These are phyloP conservation scores for Drosophila mimetica DNA, from an alignment of 2,888 invertebrate species.

Conservation along the genomic window DNA sequence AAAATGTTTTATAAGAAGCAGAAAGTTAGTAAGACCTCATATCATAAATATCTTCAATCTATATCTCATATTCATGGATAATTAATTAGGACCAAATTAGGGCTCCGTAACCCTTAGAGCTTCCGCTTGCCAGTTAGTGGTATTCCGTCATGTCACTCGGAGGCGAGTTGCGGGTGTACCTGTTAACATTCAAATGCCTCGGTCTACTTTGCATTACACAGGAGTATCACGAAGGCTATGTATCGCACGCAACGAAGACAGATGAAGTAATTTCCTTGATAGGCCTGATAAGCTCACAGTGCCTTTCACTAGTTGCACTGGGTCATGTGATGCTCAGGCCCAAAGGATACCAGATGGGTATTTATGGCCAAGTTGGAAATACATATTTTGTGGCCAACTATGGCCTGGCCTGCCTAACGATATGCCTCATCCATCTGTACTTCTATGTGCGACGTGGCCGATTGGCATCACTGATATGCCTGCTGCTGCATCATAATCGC, in stretches of 20 bases:
- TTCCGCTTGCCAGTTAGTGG: conserved; percentile 12
- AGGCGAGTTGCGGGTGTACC: conserved; percentile 61
- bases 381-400: conserved; percentile 49
- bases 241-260: conserved; percentile 14
- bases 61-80: conserved; percentile 6
- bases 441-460: conserved; percentile 53
- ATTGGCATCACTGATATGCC: conserved; percentile 35
- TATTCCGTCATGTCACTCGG: conserved; percentile 55
- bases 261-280: conserved; percentile 33
- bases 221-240: not conserved
- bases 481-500: conserved; percentile 53
- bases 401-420: conserved; percentile 47
- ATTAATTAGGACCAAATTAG: not conserved
- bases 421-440: conserved; percentile 50
- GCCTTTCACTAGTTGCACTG: conserved; percentile 40
- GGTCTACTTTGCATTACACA: conserved; percentile 59
- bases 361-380: conserved; percentile 63
- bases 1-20: no score
- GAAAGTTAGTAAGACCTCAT: not conserved
- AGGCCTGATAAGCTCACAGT: conserved; percentile 37
- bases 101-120: no score
- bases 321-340: conserved; percentile 21
- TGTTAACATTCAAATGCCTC: conserved; percentile 60
- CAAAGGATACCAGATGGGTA: conserved; percentile 10
- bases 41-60: not conserved